Conservation (phyloP, 2,797 vertebrate species). For the Urophycis tenuis region DNA sequence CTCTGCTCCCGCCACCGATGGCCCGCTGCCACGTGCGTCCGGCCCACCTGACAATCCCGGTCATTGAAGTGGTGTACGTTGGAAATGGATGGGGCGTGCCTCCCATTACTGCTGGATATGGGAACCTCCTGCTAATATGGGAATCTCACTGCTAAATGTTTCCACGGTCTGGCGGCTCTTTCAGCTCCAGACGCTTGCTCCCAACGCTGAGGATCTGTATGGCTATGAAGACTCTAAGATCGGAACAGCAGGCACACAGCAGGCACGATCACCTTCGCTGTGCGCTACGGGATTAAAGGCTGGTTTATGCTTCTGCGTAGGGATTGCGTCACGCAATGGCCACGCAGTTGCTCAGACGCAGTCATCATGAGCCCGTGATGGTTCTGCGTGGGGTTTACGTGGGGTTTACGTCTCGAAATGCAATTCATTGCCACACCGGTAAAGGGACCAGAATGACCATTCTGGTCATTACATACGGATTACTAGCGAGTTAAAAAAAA, state of each 20-base stretch:
- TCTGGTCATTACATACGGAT: too few species aligned
- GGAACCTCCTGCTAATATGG: not conserved
- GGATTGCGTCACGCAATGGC: too few species aligned
- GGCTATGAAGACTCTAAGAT: slow-evolving; percentile 7
- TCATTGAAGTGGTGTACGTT: slow-evolving; percentile 19
- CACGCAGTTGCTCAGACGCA: too few species aligned
- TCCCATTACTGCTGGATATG: slow-evolving; percentile 12
- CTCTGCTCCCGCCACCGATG: slow-evolving; percentile 6
- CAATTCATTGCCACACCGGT: too few species aligned
- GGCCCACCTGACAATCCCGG: not conserved
- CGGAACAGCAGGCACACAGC: slow-evolving; percentile 1
- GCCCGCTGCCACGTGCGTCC: not conserved
- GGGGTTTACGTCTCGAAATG: too few species aligned
- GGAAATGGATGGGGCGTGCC: not conserved
- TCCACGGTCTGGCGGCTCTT: not conserved
- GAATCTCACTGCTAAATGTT: slow-evolving; percentile 9
- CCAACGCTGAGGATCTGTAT: not conserved
- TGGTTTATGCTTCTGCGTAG: too few species aligned
- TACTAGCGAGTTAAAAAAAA: too few species aligned
- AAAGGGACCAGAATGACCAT: too few species aligned
- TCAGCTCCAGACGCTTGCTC: not conserved
- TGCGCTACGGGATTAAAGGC: not conserved
- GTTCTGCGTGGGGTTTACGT: too few species aligned
- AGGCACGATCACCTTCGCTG: not conserved
- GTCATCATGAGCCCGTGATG: too few species aligned